Evolutionary conservation across 2,888 invertebrate species (phyloP).

Genomic region (Euzetes globulus): DNA sequence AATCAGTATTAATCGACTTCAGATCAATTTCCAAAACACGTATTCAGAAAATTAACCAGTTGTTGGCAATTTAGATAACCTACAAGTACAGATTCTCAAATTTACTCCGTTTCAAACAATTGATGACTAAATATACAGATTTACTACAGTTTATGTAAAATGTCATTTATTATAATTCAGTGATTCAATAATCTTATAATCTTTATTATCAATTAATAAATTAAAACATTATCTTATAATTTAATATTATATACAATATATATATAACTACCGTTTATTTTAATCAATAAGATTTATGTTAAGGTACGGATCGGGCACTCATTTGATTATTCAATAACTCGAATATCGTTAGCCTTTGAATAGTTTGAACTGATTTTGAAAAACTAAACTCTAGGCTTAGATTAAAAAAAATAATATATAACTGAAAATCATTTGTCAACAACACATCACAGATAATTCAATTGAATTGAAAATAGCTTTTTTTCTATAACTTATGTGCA

Average conservation of each 20-base stretch:
- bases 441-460: conserved; percentile 8
- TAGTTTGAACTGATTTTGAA: no score
- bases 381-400: neutral
- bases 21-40: no score
- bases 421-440: neutral
- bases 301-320: conserved; percentile 5
- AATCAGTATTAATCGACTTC: no score
- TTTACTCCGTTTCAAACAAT: no score
- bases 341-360: neutral
- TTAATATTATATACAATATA: neutral
- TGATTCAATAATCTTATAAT: neutral
- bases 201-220: neutral
- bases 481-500: neutral
- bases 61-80: no score
- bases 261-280: neutral
- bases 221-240: neutral
- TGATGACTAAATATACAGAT: neutral
- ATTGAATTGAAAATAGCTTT: neutral
- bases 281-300: conserved; percentile 1
- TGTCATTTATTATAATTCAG: neutral
- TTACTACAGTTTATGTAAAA: neutral
- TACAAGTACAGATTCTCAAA: no score
- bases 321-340: conserved; percentile 12
- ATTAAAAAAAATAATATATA: neutral
- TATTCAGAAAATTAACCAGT: no score